A percentile compares a stretch with the other conserved stretches of the same genome.
These are phyloP conservation scores for Triplophysa siluroides DNA, from an alignment of 2,113 vertebrate species.

Conservation along the genomic window DNA sequence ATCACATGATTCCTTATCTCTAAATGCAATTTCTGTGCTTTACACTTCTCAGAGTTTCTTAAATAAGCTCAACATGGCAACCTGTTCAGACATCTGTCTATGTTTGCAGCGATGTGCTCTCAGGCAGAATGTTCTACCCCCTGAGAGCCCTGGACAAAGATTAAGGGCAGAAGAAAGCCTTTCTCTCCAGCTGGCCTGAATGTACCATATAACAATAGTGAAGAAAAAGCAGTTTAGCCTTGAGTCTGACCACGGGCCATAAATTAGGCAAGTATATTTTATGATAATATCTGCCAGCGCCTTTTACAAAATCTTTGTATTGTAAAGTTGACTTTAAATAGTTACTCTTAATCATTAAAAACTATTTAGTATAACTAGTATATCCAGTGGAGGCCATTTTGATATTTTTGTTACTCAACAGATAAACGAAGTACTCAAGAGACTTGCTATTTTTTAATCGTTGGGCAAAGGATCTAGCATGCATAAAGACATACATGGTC, in stretches of 20 bases:
- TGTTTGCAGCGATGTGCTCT: slow-evolving; percentile 38
- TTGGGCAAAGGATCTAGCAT: too few species aligned
- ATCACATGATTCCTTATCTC: neutral
- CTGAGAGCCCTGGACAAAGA: slow-evolving; percentile 34
- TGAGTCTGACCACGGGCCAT: neutral
- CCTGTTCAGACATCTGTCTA: slow-evolving; percentile 21
- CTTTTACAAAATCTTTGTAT: too few species aligned
- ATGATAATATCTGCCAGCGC: too few species aligned
- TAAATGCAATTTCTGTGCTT: neutral
- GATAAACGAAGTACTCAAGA: too few species aligned
- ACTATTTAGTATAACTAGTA: too few species aligned
- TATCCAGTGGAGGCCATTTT: neutral
- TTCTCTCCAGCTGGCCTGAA: slow-evolving; percentile 31
- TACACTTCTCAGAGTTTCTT: neutral
- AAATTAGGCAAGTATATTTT: neutral
- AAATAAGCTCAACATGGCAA: slow-evolving; percentile 25
- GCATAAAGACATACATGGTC: too few species aligned
- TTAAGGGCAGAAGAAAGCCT: slow-evolving; percentile 27
- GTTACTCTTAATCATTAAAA: too few species aligned
- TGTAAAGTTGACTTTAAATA: too few species aligned
- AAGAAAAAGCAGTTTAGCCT: neutral
- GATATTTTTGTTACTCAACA: neutral
- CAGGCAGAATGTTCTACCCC: slow-evolving; percentile 36
- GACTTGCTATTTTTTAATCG: too few species aligned
- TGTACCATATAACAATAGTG: slow-evolving; percentile 1